phyloP scores from a whole-genome alignment of 1,140 invertebrate species.

The Panulirus ornatus region DNA sequence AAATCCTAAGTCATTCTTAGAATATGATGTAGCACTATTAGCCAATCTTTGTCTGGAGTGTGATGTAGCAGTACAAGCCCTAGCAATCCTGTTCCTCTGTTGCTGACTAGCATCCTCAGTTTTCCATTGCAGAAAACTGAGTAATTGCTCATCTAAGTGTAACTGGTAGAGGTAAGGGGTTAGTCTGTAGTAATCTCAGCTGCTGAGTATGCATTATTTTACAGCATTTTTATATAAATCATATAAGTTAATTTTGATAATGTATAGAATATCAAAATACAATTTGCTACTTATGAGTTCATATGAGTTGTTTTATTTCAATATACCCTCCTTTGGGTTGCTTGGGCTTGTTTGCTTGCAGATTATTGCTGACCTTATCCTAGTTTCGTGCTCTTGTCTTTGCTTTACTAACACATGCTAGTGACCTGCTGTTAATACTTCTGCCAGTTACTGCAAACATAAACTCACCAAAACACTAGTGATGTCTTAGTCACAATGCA shows the following conservation, averaged over 20 bases:
- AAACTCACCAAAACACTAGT: not conserved
- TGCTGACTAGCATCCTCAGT: constrained; percentile 46
- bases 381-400: not conserved
- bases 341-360: constrained; percentile 62
- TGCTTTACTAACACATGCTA: constrained; percentile 1
- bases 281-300: constrained; percentile 40
- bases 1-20: not conserved
- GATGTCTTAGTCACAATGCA: not conserved
- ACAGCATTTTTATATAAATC: constrained; percentile 49
- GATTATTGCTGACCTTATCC: not conserved
- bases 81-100: constrained; percentile 46
- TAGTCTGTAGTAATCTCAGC: constrained; percentile 49
- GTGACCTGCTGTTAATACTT: not conserved
- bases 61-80: constrained; percentile 46
- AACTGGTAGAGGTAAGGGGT: constrained; percentile 27
- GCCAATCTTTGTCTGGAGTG: constrained; percentile 17
- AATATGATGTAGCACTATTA: constrained; percentile 22
- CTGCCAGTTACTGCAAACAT: too few species aligned
- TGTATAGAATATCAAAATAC: constrained; percentile 58
- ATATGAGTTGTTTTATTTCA: constrained; percentile 63
- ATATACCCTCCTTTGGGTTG: constrained; percentile 42
- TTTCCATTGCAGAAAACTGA: constrained; percentile 64
- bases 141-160: constrained; percentile 39
- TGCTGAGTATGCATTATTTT: constrained; percentile 50
- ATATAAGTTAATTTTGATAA: constrained; percentile 14